phyloP scores from a whole-genome alignment of 2,113 vertebrate genomes.

The Chinchilla lanigera region DNA sequence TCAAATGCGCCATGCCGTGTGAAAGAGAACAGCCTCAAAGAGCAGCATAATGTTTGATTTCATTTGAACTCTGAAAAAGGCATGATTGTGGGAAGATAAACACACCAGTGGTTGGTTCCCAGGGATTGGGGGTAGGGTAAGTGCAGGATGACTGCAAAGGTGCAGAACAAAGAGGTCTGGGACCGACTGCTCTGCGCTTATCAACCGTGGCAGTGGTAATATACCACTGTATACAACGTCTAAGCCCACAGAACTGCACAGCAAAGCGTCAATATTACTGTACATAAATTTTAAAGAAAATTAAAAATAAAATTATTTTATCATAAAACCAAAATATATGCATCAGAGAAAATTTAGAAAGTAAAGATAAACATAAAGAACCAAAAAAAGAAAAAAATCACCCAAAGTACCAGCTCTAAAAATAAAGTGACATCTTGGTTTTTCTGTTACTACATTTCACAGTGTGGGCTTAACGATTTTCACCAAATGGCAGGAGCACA shows the following conservation, averaged over 20 bases:
- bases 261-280: neutral
- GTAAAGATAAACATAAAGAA: neutral
- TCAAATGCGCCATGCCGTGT: neutral
- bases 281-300: neutral
- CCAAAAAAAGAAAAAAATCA: neutral
- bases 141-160: neutral
- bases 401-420: neutral
- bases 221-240: neutral
- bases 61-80: neutral
- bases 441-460: neutral
- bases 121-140: rapidly evolving
- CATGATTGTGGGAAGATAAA: neutral
- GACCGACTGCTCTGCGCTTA: neutral
- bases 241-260: neutral
- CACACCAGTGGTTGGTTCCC: neutral
- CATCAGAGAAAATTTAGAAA: neutral
- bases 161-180: neutral
- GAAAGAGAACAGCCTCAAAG: neutral
- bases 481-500: neutral
- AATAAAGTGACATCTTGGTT: neutral
- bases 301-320: neutral
- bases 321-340: neutral
- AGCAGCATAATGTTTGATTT: neutral
- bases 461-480: neutral
- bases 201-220: neutral